These are phyloP conservation scores for Megalops cyprinoides DNA, from an alignment of 2,797 vertebrate species.

Conservation along the genomic window DNA sequence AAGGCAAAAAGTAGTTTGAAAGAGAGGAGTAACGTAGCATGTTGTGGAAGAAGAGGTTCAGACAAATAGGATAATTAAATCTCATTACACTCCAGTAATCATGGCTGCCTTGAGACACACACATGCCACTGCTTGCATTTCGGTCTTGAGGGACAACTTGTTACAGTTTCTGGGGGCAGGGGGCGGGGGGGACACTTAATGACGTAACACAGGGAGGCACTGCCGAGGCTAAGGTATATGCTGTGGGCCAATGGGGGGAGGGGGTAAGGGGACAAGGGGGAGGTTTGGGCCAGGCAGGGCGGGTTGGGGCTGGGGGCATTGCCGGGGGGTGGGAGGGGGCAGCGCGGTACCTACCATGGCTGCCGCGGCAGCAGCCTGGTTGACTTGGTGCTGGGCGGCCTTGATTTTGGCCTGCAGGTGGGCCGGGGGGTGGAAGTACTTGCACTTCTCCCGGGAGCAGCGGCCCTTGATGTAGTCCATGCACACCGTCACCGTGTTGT, in stretches of 20 bases:
- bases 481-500: slow-evolving; percentile 97
- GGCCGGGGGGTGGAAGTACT: slow-evolving; percentile 95
- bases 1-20: slow-evolving; percentile 32
- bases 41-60: background rate
- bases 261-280: slow-evolving; percentile 95
- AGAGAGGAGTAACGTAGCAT: background rate
- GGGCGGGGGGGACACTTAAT: slow-evolving; percentile 44
- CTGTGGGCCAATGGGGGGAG: slow-evolving; percentile 84
- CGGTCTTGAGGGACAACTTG: background rate
- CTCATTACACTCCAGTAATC: background rate
- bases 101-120: slow-evolving; percentile 21
- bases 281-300: background rate
- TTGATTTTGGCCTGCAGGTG: slow-evolving; percentile 99
- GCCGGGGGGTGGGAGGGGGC: background rate
- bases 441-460: slow-evolving; percentile 97
- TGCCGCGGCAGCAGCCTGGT: slow-evolving; percentile 94
- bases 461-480: slow-evolving; percentile 99
- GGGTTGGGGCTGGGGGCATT: slow-evolving; percentile 72
- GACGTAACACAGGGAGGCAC: slow-evolving; percentile 31
- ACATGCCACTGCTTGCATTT: slow-evolving; percentile 21
- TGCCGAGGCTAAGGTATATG: slow-evolving; percentile 42
- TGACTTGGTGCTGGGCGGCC: slow-evolving; percentile 97
- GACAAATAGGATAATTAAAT: background rate
- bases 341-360: slow-evolving; percentile 88
- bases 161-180: slow-evolving; percentile 23